Conservation (phyloP, 2,888 invertebrate species). For the Agrochola litura region DNA sequence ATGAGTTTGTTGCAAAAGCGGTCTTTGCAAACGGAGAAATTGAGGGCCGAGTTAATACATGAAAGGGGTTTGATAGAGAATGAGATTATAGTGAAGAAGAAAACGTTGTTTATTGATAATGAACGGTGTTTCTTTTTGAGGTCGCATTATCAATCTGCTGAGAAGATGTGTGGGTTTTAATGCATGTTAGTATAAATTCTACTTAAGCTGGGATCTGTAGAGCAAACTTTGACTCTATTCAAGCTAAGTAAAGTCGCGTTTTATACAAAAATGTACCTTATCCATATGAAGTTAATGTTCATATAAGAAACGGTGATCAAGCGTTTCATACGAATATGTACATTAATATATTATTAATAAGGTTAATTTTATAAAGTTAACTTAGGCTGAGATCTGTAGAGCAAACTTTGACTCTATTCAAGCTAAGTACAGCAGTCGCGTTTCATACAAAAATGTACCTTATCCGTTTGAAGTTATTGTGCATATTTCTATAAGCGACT, state of each 20-base stretch:
- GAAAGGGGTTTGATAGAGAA: slow-evolving; percentile 84
- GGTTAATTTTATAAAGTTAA: neutral
- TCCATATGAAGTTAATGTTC: neutral
- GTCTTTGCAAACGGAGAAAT: slow-evolving; percentile 82
- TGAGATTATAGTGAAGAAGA: slow-evolving; percentile 87
- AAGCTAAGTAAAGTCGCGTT: neutral
- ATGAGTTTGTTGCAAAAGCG: slow-evolving; percentile 84
- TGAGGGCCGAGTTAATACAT: slow-evolving; percentile 84
- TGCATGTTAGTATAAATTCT: neutral
- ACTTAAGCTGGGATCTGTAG: neutral
- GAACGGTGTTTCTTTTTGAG: slow-evolving; percentile 84
- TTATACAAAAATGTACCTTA: neutral
- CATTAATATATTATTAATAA: no score
- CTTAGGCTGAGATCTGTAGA: neutral
- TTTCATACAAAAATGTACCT: neutral
- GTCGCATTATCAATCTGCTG: slow-evolving; percentile 86
- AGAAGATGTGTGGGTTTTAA: slow-evolving; percentile 86
- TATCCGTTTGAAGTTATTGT: neutral
- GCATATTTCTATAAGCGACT: neutral
- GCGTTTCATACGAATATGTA: neutral
- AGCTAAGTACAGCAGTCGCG: neutral
- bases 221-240: neutral
- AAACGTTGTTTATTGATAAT: slow-evolving; percentile 83
- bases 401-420: neutral
- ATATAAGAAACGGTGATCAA: neutral